Conservation (phyloP, 2,797 vertebrate genomes). For the Nyctibius grandis region DNA sequence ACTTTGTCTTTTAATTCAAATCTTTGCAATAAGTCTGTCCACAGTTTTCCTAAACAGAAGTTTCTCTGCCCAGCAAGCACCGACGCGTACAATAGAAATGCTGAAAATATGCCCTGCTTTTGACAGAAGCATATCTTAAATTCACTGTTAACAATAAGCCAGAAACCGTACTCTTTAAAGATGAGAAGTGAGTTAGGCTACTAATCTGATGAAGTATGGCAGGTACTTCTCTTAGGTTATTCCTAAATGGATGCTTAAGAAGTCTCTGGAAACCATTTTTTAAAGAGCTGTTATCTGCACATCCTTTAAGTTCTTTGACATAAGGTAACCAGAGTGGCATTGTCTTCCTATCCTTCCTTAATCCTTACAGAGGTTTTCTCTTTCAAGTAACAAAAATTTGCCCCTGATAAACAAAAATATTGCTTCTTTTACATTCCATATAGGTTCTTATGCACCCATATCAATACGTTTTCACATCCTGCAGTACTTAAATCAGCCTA, state of each 20-base stretch:
- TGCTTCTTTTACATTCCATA: not conserved
- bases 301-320: not conserved
- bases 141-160: not conserved
- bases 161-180: not conserved
- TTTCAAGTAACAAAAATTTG: not conserved
- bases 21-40: not conserved
- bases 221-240: not conserved
- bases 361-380: not conserved
- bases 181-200: not conserved
- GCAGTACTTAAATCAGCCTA: not conserved
- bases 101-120: not conserved
- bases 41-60: not conserved
- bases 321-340: not conserved
- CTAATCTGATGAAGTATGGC: not conserved
- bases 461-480: not conserved
- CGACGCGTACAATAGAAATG: not conserved
- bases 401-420: not conserved
- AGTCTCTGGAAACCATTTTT: not conserved
- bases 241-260: not conserved
- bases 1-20: not conserved
- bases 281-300: not conserved
- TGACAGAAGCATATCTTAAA: not conserved
- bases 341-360: not conserved
- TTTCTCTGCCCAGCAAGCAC: not conserved
- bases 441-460: not conserved